phyloP scores from a whole-genome alignment of 30 jellyfish, hydroid and myxozoan species.

The Sanderia malayensis region DNA sequence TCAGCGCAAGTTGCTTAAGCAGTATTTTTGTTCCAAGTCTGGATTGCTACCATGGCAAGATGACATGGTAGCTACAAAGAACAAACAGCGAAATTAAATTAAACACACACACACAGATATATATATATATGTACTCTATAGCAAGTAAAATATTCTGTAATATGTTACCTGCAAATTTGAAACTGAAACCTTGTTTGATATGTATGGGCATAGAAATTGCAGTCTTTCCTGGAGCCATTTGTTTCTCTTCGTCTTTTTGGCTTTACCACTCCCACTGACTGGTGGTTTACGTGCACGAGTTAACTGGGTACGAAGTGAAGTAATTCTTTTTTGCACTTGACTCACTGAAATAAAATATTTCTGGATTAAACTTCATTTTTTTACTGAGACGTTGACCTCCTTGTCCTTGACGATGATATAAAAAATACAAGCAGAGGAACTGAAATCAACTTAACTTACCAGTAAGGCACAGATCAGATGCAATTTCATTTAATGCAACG shows the following conservation, averaged over 20 bases:
- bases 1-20: constrained; percentile 24
- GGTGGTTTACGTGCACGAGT: constrained; percentile 23
- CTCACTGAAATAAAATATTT: constrained; percentile 10
- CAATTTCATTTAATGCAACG: too few relatives aligned
- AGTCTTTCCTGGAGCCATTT: constrained; percentile 20
- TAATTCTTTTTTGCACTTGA: constrained; percentile 21
- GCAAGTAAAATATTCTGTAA: background rate
- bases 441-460: too few relatives aligned
- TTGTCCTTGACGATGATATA: too few relatives aligned
- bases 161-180: constrained; percentile 11
- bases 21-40: constrained; percentile 11
- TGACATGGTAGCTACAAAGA: constrained; percentile 11
- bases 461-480: too few relatives aligned
- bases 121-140: too few relatives aligned
- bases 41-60: constrained; percentile 27
- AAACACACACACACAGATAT: background rate
- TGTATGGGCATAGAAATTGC: constrained; percentile 9
- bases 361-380: too few relatives aligned
- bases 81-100: background rate
- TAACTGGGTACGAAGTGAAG: constrained; percentile 21
- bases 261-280: constrained; percentile 27
- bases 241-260: constrained; percentile 16
- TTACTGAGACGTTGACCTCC: too few relatives aligned
- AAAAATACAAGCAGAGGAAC: too few relatives aligned
- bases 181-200: constrained; percentile 11